Conservation (phyloP, 2,888 invertebrate species). For the Neoscelio sp. region DNA sequence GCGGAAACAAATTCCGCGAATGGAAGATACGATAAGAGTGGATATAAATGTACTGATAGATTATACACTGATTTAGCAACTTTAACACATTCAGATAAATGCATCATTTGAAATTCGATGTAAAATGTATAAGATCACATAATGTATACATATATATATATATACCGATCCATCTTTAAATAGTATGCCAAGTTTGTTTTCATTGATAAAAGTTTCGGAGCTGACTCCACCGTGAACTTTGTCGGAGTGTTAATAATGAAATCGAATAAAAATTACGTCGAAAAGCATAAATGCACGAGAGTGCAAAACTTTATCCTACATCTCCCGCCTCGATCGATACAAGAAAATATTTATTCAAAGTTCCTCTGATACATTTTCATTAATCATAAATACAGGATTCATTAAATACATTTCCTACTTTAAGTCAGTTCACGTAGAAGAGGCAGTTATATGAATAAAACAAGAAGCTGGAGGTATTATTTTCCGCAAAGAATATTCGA, state of each 20-base stretch:
- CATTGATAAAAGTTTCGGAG: conserved; percentile 34
- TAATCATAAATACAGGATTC: conserved; percentile 13
- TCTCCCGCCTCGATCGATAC: not conserved
- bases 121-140: conserved; percentile 30
- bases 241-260: not conserved
- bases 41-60: conserved; percentile 46
- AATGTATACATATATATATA: too few species aligned
- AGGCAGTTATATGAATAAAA: conserved; percentile 7
- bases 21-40: conserved; percentile 20
- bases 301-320: not conserved
- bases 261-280: not conserved
- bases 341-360: conserved; percentile 8
- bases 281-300: not conserved
- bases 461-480: conserved; percentile 5
- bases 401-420: not conserved
- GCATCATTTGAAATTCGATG: conserved; percentile 28
- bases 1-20: conserved; percentile 24
- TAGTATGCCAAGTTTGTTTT: conserved; percentile 31
- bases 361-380: not conserved
- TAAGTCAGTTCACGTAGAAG: conserved; percentile 9
- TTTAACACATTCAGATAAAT: conserved; percentile 43
- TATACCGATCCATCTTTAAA: conserved; percentile 29
- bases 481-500: conserved; percentile 1
- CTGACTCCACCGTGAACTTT: not conserved
- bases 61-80: conserved; percentile 45